A percentile compares a stretch with the other conserved stretches of the same genome.
Conservation (phyloP, 2,888 invertebrate genomes). For the Parascotia fuliginaria region DNA sequence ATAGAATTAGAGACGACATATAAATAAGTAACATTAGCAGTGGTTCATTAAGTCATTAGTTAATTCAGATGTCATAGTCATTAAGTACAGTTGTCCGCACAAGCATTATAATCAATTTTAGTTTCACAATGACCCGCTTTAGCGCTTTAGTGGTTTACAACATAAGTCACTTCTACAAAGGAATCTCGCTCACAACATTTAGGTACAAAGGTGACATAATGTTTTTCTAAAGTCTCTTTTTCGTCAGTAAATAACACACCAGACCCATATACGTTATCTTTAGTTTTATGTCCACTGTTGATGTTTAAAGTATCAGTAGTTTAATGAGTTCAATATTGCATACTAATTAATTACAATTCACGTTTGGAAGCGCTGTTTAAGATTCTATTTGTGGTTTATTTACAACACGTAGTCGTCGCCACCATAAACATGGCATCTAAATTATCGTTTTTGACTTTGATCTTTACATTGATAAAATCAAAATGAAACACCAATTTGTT, state of each 20-base stretch:
- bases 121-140: slow-evolving; percentile 18
- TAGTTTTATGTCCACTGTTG: neutral
- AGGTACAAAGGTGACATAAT: neutral
- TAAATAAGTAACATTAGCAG: neutral
- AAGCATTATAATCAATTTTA: slow-evolving; percentile 26
- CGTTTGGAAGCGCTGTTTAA: slow-evolving; percentile 2
- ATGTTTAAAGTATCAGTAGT: slow-evolving; percentile 2
- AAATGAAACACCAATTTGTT: slow-evolving; percentile 25
- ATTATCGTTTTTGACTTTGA: slow-evolving; percentile 9
- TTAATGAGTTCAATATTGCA: slow-evolving; percentile 1
- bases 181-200: slow-evolving; percentile 3
- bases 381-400: slow-evolving; percentile 8
- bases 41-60: slow-evolving; percentile 22
- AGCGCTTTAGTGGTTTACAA: slow-evolving; percentile 21
- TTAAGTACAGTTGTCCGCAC: slow-evolving; percentile 11
- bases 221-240: neutral
- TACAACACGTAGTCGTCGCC: slow-evolving; percentile 1
- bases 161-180: slow-evolving; percentile 20
- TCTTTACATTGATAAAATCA: slow-evolving; percentile 17
- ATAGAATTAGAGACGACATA: neutral
- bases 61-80: slow-evolving; percentile 26
- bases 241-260: neutral
- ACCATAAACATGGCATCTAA: slow-evolving; percentile 7
- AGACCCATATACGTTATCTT: neutral
- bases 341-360: slow-evolving; percentile 5